Base-by-base conservation (phyloP, 37 sponge, comb jelly and placozoan genomes). In the Bolinopsis microptera region DNA sequence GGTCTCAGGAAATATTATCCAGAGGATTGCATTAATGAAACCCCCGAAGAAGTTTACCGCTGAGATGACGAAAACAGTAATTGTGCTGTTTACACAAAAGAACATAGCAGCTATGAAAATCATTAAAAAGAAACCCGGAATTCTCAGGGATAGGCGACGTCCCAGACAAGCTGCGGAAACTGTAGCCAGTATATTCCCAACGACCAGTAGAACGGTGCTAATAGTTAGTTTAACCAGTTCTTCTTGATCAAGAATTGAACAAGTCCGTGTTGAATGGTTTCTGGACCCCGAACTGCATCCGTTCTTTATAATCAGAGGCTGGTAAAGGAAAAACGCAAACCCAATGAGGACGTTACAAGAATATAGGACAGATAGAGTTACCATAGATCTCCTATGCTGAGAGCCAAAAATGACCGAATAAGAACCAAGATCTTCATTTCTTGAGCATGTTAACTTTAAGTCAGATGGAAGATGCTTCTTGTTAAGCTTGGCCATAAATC, bases 401-500 rank as follows among this genome's bases (percentile, higher is more conserved):
- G 35, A 21, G 2, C 24, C 23, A 30, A 82, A 35, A 18, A 82
- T 24, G 3, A 35, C 38, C 23, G 32, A 23, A 82, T 82, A 82
- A 8, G 83, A 82, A 30, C 83, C 83, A 23, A 35, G 35, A 36
- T 82, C 83, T 9, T 21, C 38, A n/a, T n/a, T n/a, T n/a, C n/a
- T n/a, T 13, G 5, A 18, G 61, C 61, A 48, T 5, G 61, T 18
- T 48, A 48, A 48, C 13, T 48, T 48, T 18, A 48, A 48, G 5
- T 48, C 13, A 13, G 61, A 13, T 18, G 5, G 61, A 8, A 72
- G 75, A 23, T 72, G 26, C 31, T 23, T n/a, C n/a, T 72, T 72
- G 75, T 72, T 72, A 8, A 72, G 31, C 26, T n/a, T 72, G n/a
- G 75, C 75, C 26, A 72, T 72, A 72, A 72, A 72, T 21, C 75